A percentile compares a stretch with the other conserved stretches of the same genome.
Conservation (phyloP, 1,140 invertebrate species). For the Macrocentrus cingulum region DNA sequence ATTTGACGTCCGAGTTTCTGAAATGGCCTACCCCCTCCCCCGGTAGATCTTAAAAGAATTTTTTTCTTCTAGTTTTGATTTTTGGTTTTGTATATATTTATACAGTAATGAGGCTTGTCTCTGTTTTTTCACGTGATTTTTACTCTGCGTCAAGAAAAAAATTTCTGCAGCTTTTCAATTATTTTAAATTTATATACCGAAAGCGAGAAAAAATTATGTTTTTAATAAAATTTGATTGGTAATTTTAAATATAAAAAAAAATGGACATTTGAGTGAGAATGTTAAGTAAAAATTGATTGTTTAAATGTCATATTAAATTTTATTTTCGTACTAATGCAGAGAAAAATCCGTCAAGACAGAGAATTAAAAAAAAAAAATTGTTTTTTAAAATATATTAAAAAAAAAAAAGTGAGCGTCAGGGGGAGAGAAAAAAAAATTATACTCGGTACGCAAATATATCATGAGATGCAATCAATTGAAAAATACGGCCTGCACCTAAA, state of each 20-base stretch:
- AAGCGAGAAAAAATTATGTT: too few species aligned
- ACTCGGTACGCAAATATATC: slow-evolving; percentile 45
- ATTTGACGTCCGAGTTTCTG: slow-evolving; percentile 9
- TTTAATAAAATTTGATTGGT: too few species aligned
- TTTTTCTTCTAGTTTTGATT: too few species aligned
- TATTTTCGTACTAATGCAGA: neutral
- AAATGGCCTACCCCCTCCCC: slow-evolving; percentile 3
- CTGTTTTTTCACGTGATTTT: neutral
- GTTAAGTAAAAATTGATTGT: too few species aligned
- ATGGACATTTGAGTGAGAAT: too few species aligned
- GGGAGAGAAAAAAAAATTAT: slow-evolving; percentile 36
- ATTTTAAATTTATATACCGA: too few species aligned
- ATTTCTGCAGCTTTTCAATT: too few species aligned
- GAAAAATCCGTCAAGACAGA: neutral
- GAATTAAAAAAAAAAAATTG: neutral
- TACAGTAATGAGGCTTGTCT: neutral
- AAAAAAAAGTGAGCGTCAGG: neutral
- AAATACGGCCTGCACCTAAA: slow-evolving; percentile 29
- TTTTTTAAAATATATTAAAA: too few species aligned
- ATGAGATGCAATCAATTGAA: slow-evolving; percentile 26
- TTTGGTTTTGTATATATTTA: neutral
- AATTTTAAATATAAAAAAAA: too few species aligned
- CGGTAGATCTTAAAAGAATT: neutral
- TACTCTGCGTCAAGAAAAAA: too few species aligned
- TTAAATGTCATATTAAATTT: too few species aligned